Evolutionary conservation across 2,888 invertebrate species (phyloP), one percentile per base, ranked within the genome.

Genomic region (Cistogaster globosa): DNA sequence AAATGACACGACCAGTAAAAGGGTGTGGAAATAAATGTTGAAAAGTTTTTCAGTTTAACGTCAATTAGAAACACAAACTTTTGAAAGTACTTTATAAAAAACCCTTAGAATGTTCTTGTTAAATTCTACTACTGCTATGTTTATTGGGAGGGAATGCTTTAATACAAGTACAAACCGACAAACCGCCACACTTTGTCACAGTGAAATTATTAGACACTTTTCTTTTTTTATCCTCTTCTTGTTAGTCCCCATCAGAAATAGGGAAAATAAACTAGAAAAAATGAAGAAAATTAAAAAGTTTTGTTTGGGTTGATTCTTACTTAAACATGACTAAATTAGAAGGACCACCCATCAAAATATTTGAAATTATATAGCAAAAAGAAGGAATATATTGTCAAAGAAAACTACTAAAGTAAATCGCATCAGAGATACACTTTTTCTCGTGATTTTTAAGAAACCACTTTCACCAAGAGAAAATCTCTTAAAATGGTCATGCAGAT

Each of bases 61-160:
- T 76, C 82, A 82, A 82, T 82, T 82, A 76, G 71, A 82, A 82
- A 71, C 65, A 82, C 63, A 82, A 82, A 82, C 76, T 76, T 65
- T 71, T 76, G 51, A 57, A 71, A 82, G 63, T 71, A 58, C 53
- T 71, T 63, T 51, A 36, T n/a, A n/a, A n/a, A n/a, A n/a, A 68
- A 77, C 68, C 58, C 60, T 16, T 42, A 60, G 60, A 51, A 68
- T 69, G 53, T 68, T 77, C 26, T 53, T 62, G 60, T 26, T 8
- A 60, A 60, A 11, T 38, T 38, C 38, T 38, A 38, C 38, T 7
- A 9, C 38, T 7, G 11, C 38, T 1, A 38, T 11, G 67, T 48
- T 51, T 58, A 67, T 77, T 51, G 58, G 58, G 11, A 48, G 67
- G 68, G 60, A 22, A 67, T 26, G n/a, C 36, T 58, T 4, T 60